Evolutionary conservation across 2,113 vertebrate genomes (phyloP).

Genomic region (Saguinus imperator): DNA sequence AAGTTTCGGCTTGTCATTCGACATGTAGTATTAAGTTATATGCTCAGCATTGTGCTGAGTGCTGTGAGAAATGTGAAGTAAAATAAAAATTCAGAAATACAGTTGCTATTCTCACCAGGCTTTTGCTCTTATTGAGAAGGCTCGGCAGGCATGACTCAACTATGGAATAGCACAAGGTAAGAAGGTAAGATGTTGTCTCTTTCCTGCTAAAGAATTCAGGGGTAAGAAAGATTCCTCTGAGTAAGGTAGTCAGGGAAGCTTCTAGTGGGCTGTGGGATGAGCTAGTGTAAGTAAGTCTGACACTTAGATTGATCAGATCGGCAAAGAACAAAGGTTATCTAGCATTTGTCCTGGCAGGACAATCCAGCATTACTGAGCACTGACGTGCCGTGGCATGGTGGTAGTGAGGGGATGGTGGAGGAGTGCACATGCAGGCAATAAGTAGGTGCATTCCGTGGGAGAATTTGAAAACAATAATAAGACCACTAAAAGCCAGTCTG

Average conservation of each 20-base stretch:
- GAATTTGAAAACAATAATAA: background rate
- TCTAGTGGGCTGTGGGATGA: background rate
- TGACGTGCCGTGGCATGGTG: rapidly evolving
- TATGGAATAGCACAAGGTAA: background rate
- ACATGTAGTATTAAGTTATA: background rate
- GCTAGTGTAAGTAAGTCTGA: background rate
- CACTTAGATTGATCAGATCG: background rate
- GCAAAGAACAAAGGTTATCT: background rate
- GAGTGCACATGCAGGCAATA: background rate
- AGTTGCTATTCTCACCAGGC: background rate
- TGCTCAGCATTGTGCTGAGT: background rate
- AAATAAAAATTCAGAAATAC: background rate
- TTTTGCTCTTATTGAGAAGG: background rate
- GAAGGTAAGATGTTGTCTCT: background rate
- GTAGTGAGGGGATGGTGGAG: rapidly evolving
- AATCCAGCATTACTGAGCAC: background rate
- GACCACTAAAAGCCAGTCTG: background rate
- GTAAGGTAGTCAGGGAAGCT: background rate
- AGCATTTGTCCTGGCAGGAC: background rate
- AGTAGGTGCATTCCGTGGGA: background rate
- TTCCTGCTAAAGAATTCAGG: background rate
- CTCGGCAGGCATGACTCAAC: background rate
- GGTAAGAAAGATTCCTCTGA: background rate
- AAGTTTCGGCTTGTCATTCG: background rate
- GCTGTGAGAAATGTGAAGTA: background rate